A percentile compares a stretch with the other conserved stretches of the same genome.
Conservation (phyloP, 2,113 vertebrate species). For the Octodon degus region DNA sequence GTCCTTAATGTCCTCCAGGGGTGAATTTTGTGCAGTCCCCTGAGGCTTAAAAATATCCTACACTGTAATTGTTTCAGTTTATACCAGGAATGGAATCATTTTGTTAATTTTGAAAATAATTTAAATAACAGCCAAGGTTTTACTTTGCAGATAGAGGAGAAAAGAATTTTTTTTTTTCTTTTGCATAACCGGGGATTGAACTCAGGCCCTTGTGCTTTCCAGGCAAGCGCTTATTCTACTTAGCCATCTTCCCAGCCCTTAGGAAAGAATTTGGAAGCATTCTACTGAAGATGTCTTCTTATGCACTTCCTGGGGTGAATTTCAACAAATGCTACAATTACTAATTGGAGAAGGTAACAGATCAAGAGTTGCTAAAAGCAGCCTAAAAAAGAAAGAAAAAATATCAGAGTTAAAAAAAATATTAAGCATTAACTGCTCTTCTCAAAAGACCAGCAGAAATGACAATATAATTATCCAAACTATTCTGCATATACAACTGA, state of each 20-base stretch:
- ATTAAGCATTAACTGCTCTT: too few species aligned
- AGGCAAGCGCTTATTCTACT: too few species aligned
- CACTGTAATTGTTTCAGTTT: background rate
- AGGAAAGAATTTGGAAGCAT: background rate
- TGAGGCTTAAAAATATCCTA: background rate
- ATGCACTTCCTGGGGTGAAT: background rate
- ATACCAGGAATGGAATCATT: background rate
- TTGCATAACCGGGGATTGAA: too few species aligned
- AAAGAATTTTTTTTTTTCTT: too few species aligned
- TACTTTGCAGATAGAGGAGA: background rate
- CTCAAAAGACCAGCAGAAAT: too few species aligned
- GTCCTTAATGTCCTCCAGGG: background rate
- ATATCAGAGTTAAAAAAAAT: too few species aligned
- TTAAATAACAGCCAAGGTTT: background rate
- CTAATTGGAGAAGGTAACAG: background rate
- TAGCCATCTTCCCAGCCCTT: too few species aligned
- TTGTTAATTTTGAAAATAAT: background rate
- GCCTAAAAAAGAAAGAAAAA: too few species aligned
- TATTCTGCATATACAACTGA: too few species aligned
- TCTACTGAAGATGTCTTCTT: background rate
- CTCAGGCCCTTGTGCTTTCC: too few species aligned
- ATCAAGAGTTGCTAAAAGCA: background rate
- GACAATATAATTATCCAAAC: too few species aligned
- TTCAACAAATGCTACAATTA: background rate
- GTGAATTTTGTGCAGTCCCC: background rate